Base-by-base conservation (phyloP, 2,888 invertebrate genomes). In the Drosophila siamana region DNA sequence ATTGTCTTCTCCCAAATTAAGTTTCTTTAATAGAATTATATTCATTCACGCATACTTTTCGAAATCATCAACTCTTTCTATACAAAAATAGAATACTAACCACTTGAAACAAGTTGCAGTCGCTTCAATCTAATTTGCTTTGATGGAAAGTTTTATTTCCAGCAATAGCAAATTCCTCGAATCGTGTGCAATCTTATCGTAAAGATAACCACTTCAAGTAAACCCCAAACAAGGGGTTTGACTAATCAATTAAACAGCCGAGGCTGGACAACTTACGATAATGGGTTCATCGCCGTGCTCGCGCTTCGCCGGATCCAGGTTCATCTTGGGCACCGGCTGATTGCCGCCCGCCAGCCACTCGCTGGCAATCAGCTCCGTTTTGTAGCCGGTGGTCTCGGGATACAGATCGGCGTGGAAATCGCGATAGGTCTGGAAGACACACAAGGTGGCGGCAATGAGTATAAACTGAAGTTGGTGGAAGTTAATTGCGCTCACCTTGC, bases 401-500 rank as follows among this genome's bases (percentile, higher is more conserved):
- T 97, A 99, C 66, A 99, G 93, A 92, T 99, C 99, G 2, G 96
- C 95, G 92, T 99, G 98, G 91, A 98, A 99, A 82, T 99, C 98
- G 86, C 97, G 94, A 92, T 98, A 98, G 47, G 96, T 96, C 97
- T 97, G 1, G 22, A 5, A 16, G 2, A 19, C n/a, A 22, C 2
- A 28, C 11, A 5, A 4, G 2, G 46, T 6, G 8, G 8, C 2
- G 30, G 4, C 2, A 30, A 11, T 30, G 8, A 7, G 15, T 6
- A 24, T n/a, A 30, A 4, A 48, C 2, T 16, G 11, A 26, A 30
- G 9, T 26, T 26, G 0, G 26, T 19, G 26, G 1, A 26, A n/a
- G n/a, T 26, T 26, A 6, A 28, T 22, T 40, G 6, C 16, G 4
- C 13, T 47, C 87, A 97, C 97, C 94, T 97, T 97, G 88, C 98